Evolutionary conservation across 2,888 invertebrate genomes (phyloP).

Genomic region (Meiosimyza platycephala): DNA sequence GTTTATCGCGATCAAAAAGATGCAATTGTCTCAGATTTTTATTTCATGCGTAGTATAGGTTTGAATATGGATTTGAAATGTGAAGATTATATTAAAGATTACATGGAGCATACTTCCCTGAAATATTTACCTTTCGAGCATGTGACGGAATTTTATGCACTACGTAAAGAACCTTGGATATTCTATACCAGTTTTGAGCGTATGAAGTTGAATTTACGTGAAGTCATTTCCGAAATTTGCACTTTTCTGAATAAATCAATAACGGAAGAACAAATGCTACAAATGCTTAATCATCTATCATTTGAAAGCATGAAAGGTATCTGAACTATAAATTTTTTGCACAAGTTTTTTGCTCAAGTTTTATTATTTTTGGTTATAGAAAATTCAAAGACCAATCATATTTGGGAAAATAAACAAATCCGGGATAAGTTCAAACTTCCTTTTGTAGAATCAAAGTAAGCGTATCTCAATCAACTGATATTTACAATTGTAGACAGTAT

Average conservation of each 20-base stretch:
- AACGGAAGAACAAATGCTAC: constrained; percentile 41
- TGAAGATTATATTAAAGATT: constrained; percentile 44
- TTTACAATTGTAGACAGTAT: too few relatives aligned
- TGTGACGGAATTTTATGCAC: constrained; percentile 45
- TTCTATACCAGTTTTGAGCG: constrained; percentile 48
- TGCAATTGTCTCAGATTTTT: constrained; percentile 81
- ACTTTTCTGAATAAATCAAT: constrained; percentile 45
- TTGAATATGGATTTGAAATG: constrained; percentile 43
- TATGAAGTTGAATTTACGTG: constrained; percentile 48
- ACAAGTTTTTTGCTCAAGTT: too few relatives aligned
- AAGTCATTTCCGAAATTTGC: constrained; percentile 44
- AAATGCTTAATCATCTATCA: constrained; percentile 48
- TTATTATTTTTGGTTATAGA: constrained; percentile 38
- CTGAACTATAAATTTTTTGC: too few relatives aligned
- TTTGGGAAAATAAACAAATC: constrained; percentile 43
- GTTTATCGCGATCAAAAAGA: constrained; percentile 87
- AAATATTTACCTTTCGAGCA: constrained; percentile 39
- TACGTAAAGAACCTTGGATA: constrained; percentile 47
- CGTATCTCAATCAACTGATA: not conserved
- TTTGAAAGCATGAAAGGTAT: constrained; percentile 52
- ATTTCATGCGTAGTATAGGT: constrained; percentile 62
- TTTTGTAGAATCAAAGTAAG: constrained; percentile 40
- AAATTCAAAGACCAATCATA: constrained; percentile 55
- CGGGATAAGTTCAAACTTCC: constrained; percentile 5
- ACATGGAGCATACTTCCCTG: constrained; percentile 24